Evolutionary conservation across 2,888 invertebrate genomes (phyloP).

Genomic region (Drosophila pseudotakahashii): DNA sequence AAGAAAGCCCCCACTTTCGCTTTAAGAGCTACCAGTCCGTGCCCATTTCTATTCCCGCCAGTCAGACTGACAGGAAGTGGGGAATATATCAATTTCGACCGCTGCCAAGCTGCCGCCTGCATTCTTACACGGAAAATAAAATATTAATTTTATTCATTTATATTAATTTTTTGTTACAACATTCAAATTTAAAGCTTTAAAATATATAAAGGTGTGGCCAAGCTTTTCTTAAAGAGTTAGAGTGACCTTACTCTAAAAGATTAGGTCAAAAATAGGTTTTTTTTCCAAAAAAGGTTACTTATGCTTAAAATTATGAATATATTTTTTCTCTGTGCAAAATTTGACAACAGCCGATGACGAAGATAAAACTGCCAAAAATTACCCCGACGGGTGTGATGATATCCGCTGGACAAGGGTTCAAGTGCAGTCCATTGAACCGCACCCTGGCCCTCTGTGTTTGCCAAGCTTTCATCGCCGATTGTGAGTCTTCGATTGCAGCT

Average conservation of each 20-base stretch:
- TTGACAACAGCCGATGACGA: conserved; percentile 31
- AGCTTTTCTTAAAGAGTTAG: too few relatives aligned
- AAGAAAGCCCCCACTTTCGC: conserved; percentile 33
- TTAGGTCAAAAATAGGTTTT: too few relatives aligned
- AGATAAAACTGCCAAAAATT: conserved; percentile 37
- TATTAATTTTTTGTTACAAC: neutral
- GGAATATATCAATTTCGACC: conserved; percentile 62
- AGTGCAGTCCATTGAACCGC: conserved; percentile 71
- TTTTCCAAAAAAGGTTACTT: too few relatives aligned
- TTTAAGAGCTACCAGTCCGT: conserved; percentile 17
- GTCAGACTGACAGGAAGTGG: conserved; percentile 47
- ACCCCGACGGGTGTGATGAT: neutral
- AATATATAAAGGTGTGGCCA: neutral
- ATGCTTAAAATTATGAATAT: too few relatives aligned
- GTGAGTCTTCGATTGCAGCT: conserved; percentile 32
- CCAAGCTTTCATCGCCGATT: conserved; percentile 55
- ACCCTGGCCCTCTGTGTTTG: conserved; percentile 51
- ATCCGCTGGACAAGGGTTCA: conserved; percentile 47
- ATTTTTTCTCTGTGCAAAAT: neutral
- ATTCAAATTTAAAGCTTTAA: neutral
- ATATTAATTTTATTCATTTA: too few relatives aligned
- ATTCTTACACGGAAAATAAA: conserved; percentile 22
- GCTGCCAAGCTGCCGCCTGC: conserved; percentile 19
- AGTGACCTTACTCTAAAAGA: neutral
- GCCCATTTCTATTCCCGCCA: conserved; percentile 18